Conservation (phyloP, 2,113 vertebrate species). For the Cyanoderma ruficeps region DNA sequence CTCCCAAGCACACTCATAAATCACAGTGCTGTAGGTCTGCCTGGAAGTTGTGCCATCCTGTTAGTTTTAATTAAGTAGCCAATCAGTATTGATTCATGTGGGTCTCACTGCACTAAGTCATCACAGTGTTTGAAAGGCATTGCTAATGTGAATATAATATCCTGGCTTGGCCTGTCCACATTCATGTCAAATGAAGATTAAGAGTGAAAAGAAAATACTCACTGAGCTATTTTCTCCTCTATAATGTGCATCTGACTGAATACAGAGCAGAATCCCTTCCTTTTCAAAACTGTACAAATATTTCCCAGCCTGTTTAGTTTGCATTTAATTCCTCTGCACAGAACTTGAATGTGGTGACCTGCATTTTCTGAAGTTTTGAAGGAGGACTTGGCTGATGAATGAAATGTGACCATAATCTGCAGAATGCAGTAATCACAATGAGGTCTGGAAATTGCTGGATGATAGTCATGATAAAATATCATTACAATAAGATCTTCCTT, state of each 20-base stretch:
- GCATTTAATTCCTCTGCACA: not conserved
- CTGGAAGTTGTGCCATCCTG: not conserved
- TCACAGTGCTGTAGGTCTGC: not conserved
- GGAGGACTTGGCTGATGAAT: not conserved
- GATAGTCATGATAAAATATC: not conserved
- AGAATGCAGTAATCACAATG: not conserved
- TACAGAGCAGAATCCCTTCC: not conserved
- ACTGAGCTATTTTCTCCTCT: not conserved
- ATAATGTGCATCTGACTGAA: not conserved
- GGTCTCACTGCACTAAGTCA: not conserved
- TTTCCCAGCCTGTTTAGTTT: not conserved
- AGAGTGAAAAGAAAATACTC: not conserved
- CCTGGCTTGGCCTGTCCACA: not conserved
- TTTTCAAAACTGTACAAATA: not conserved
- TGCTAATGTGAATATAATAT: not conserved
- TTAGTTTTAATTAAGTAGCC: not conserved
- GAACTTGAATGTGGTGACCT: fast-evolving
- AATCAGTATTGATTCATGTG: not conserved
- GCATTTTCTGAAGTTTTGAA: not conserved
- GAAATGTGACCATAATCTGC: not conserved
- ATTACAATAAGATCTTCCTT: not conserved
- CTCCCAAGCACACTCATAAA: not conserved
- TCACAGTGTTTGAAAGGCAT: not conserved
- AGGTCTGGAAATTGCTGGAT: not conserved
- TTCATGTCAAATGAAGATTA: not conserved